phyloP scores from a whole-genome alignment of 2,888 invertebrate species.

The Diadromus collaris region DNA sequence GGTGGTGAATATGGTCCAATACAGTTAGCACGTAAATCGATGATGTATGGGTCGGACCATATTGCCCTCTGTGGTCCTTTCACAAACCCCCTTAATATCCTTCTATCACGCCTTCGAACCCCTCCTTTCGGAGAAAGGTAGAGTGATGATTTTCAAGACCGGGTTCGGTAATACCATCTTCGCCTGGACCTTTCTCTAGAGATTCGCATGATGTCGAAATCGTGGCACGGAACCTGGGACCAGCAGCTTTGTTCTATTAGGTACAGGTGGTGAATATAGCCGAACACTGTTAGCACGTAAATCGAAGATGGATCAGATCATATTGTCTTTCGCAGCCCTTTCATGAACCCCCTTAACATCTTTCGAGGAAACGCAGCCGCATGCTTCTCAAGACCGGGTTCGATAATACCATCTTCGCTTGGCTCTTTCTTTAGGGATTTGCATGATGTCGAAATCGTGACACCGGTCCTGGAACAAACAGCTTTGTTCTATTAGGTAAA shows the following conservation, averaged over 20 bases:
- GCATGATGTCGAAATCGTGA: slow-evolving; percentile 40
- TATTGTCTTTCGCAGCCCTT: not conserved
- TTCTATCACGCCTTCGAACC: slow-evolving; percentile 52
- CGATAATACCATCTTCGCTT: not conserved
- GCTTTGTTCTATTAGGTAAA: too few relatives aligned
- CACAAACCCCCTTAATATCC: slow-evolving; percentile 52
- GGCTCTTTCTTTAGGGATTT: slow-evolving; percentile 49
- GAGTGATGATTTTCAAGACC: slow-evolving; percentile 40
- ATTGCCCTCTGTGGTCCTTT: slow-evolving; percentile 9
- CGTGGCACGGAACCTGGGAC: slow-evolving; percentile 1
- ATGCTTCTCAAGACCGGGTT: slow-evolving; percentile 34
- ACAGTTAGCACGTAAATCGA: too few relatives aligned
- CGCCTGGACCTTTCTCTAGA: slow-evolving; percentile 46
- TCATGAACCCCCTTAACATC: slow-evolving; percentile 52
- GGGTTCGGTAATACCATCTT: not conserved
- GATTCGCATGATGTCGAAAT: slow-evolving; percentile 43
- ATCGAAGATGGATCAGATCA: too few relatives aligned
- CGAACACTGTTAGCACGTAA: too few relatives aligned
- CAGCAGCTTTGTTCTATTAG: not conserved
- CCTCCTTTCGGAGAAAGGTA: slow-evolving; percentile 43
- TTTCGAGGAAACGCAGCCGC: slow-evolving; percentile 42
- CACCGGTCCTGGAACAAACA: not conserved
- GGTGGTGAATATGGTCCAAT: not conserved
- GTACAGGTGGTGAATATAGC: not conserved
- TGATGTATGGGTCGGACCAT: too few relatives aligned